These are phyloP conservation scores for Spea bombifrons DNA, from an alignment of 2,113 vertebrate genomes.

Conservation along the genomic window DNA sequence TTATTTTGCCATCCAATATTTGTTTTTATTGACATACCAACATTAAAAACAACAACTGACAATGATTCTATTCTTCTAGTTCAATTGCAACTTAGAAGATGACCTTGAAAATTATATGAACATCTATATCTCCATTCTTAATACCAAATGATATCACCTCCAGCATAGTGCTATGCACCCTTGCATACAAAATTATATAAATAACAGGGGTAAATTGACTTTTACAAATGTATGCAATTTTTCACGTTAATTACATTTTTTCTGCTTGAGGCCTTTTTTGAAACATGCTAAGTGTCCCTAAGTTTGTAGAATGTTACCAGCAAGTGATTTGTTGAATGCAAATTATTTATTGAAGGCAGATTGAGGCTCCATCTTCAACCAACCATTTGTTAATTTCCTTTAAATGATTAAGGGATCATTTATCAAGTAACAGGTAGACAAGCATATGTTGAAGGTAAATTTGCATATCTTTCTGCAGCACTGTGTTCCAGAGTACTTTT, in stretches of 20 bases:
- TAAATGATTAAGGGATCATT: slow-evolving; percentile 22
- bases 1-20: not conserved
- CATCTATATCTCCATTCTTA: not conserved
- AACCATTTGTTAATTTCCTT: slow-evolving; percentile 14
- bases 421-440: slow-evolving; percentile 27
- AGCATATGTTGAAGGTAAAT: slow-evolving; percentile 17
- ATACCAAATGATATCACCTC: slow-evolving; percentile 10
- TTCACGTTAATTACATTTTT: slow-evolving; percentile 38
- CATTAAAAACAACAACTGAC: not conserved
- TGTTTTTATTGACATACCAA: not conserved
- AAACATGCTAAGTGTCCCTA: slow-evolving; percentile 10
- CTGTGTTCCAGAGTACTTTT: not conserved
- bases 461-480: not conserved
- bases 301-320: slow-evolving; percentile 30
- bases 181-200: slow-evolving; percentile 39
- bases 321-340: slow-evolving; percentile 28
- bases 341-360: slow-evolving; percentile 23
- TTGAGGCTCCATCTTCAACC: slow-evolving; percentile 15
- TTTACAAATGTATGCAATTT: slow-evolving; percentile 41
- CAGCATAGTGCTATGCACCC: slow-evolving; percentile 23
- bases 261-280: slow-evolving; percentile 23
- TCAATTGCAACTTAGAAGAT: not conserved
- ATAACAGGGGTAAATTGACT: slow-evolving; percentile 32
- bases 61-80: not conserved
- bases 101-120: slow-evolving; percentile 28